These are phyloP conservation scores for Anabacerthia variegaticeps DNA, from an alignment of 2,797 vertebrate genomes.

Conservation along the genomic window DNA sequence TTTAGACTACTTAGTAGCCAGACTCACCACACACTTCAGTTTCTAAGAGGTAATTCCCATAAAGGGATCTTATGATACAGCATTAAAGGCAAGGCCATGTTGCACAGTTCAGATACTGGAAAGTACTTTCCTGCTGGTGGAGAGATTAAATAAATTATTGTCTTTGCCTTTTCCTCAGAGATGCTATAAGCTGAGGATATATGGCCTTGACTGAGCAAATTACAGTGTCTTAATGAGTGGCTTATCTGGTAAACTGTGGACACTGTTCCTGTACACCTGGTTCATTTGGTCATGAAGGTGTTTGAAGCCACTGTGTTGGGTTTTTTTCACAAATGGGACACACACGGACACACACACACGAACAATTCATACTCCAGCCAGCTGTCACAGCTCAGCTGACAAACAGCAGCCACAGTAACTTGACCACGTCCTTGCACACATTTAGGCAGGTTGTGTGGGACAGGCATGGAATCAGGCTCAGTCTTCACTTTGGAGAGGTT, in stretches of 20 bases:
- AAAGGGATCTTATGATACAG: neutral
- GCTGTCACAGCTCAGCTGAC: neutral
- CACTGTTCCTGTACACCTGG: neutral
- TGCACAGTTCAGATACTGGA: neutral
- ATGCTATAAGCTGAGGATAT: neutral
- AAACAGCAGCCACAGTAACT: neutral
- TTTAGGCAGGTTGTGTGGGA: neutral
- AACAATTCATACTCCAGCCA: neutral
- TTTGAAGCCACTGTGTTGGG: neutral
- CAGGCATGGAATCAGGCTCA: neutral
- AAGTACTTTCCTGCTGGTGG: neutral
- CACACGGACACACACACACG: no score
- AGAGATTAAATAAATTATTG: neutral
- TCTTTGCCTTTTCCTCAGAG: neutral
- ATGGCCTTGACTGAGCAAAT: neutral
- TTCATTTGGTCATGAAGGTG: neutral
- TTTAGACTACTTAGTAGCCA: neutral
- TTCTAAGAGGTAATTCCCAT: neutral
- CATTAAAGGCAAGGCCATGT: neutral
- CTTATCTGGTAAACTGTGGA: neutral
- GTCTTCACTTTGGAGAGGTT: neutral
- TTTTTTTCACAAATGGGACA: neutral
- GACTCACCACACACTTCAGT: neutral
- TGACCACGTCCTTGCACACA: accelerated
- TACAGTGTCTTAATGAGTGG: accelerated